A percentile compares a stretch with the other conserved stretches of the same genome.
Conservation (phyloP, 92 coral and sea anemone species). For the Palythoa grandiflora region DNA sequence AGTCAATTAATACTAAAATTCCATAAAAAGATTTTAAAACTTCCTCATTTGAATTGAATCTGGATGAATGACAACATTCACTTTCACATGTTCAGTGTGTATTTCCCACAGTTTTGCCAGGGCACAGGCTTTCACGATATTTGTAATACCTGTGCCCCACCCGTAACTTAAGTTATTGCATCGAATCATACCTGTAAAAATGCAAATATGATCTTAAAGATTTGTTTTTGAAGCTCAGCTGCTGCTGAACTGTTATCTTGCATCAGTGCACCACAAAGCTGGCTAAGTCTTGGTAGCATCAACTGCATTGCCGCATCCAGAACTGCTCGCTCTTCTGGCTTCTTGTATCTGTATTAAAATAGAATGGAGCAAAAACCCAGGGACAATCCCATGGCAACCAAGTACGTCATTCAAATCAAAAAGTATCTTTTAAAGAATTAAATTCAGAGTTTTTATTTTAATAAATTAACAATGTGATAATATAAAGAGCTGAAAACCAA, state of each 20-base stretch:
- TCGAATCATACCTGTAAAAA: slow-evolving; percentile 82
- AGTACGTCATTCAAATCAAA: slow-evolving; percentile 28
- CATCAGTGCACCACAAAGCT: slow-evolving; percentile 74
- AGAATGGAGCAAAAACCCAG: neutral
- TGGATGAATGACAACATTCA: too few relatives aligned
- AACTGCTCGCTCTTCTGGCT: slow-evolving; percentile 85
- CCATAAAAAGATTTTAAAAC: too few relatives aligned
- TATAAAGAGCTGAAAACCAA: neutral
- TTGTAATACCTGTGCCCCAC: too few relatives aligned
- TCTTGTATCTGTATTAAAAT: slow-evolving; percentile 76
- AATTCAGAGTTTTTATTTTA: neutral
- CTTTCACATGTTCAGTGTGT: too few relatives aligned
- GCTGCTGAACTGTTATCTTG: slow-evolving; percentile 77
- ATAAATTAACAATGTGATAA: neutral
- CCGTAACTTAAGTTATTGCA: too few relatives aligned
- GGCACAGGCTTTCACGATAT: too few relatives aligned
- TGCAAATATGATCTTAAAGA: slow-evolving; percentile 89
- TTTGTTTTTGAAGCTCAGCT: slow-evolving; percentile 87
- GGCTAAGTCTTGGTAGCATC: slow-evolving; percentile 81
- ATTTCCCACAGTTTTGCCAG: too few relatives aligned
- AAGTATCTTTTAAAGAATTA: neutral
- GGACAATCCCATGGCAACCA: neutral
- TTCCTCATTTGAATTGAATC: too few relatives aligned
- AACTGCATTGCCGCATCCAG: slow-evolving; percentile 85
- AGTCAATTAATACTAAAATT: too few relatives aligned